A percentile compares a stretch with the other conserved stretches of the same genome.
These are phyloP conservation scores for Campaea margaritaria DNA, from an alignment of 2,888 invertebrate genomes.

Conservation along the genomic window DNA sequence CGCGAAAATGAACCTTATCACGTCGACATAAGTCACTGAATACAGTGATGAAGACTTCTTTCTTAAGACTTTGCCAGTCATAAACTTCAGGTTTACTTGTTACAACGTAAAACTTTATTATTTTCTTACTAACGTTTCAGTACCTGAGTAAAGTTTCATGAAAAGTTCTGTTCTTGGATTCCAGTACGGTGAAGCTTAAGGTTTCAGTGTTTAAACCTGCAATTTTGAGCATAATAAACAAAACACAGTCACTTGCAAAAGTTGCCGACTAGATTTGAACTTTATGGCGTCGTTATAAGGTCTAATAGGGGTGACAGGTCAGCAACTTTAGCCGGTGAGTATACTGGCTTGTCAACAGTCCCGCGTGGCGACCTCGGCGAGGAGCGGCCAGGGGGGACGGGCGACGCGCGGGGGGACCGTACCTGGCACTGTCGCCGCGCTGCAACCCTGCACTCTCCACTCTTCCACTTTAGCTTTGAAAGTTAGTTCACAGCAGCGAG, in stretches of 20 bases:
- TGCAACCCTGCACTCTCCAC: conserved; percentile 71
- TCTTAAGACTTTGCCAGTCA: conserved; percentile 33
- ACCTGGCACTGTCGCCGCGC: conserved; percentile 75
- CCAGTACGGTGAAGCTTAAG: conserved; percentile 19
- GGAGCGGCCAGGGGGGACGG: conserved; percentile 52
- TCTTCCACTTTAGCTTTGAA: conserved; percentile 62
- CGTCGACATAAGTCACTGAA: conserved; percentile 20
- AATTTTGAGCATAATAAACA: conserved; percentile 15
- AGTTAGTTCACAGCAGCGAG: conserved; percentile 71
- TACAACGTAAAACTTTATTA: conserved; percentile 36
- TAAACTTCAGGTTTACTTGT: conserved; percentile 36
- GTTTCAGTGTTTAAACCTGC: conserved; percentile 23
- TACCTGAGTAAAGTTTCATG: conserved; percentile 22
- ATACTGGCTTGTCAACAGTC: conserved; percentile 52
- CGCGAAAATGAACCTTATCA: conserved; percentile 29
- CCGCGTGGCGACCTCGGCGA: conserved; percentile 60
- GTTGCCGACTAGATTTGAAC: conserved; percentile 32
- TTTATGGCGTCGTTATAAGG: conserved; percentile 32
- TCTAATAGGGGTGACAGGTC: conserved; percentile 24
- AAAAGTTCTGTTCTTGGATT: conserved; percentile 23
- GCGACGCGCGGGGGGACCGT: conserved; percentile 60
- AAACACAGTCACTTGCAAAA: conserved; percentile 33
- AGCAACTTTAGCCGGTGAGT: conserved; percentile 40
- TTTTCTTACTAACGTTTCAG: conserved; percentile 25
- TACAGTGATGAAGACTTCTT: conserved; percentile 23